Evolutionary conservation across 2,888 invertebrate genomes (phyloP), one percentile per base, ranked within the genome.

Genomic region (Isotomurus palustris): DNA sequence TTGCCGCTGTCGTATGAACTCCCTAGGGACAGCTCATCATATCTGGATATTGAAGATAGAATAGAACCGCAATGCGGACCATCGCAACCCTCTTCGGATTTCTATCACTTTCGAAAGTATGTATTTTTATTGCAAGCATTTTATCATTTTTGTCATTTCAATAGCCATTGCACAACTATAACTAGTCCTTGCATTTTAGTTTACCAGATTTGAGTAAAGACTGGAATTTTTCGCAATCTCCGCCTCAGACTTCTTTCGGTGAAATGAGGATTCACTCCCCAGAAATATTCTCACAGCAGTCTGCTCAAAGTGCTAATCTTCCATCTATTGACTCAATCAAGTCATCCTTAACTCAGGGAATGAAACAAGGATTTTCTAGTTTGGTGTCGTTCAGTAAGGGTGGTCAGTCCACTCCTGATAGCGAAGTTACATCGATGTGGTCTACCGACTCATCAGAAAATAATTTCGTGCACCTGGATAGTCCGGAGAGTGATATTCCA

Each of bases 391-490:
- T 67, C 47, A 70, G 67, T 41, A 70, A 70, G 53, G 69, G 65
- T n/a, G 70, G 68, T 12, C 38, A 66, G 8, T 68, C 70, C 0
- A 70, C 70, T 1, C 70, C 70, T 8, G 70, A 70, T 41, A 67
- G 67, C 38, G 70, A 70, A 57, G 67, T 70, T 4, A 66, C 62
- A 2, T 70, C 70, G 4, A 64, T 61, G 25, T 69, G 68, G 58
- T 68, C 68, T 10, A 69, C 68, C 24, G 60, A 58, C 3, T 64
- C 64, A 3, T 67, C 68, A n/a, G 67, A 66, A 17, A 69, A 69
- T 22, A 65, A 64, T 41, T 70, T 69, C 49, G 59, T 68, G 35
- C 62, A 66, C 24, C 52, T 70, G n/a, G 66, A 64, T 25, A 48
- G 35, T 27, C 47, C 24, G 4, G 59, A 56, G 17, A 53, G 40